Percentiles rank a stretch among this genome's conserved stretches.
These are phyloP conservation scores for Melikaiella ostensackeni DNA, from an alignment of 2,888 invertebrate genomes.

Conservation along the genomic window DNA sequence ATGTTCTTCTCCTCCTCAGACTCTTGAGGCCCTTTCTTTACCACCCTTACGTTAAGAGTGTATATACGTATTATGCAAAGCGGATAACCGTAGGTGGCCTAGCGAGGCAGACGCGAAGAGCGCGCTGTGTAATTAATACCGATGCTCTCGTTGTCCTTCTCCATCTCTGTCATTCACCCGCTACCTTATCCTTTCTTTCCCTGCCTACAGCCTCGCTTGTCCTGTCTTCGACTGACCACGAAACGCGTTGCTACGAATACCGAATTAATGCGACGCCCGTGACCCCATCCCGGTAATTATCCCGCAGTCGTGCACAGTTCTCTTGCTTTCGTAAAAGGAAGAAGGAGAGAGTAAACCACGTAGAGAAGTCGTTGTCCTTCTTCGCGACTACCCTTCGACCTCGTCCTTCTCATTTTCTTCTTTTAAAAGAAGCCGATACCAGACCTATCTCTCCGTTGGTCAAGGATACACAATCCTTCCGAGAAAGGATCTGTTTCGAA, in stretches of 20 bases:
- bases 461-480: neutral
- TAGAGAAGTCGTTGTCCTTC: slow-evolving; percentile 44
- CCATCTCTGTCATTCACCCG: slow-evolving; percentile 48
- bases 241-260: slow-evolving; percentile 48
- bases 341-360: slow-evolving; percentile 41
- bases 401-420: slow-evolving; percentile 18
- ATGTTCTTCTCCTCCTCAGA: slow-evolving; percentile 2
- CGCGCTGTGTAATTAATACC: slow-evolving; percentile 61
- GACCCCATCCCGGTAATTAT: slow-evolving; percentile 58
- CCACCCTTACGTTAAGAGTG: slow-evolving; percentile 58
- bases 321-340: slow-evolving; percentile 44
- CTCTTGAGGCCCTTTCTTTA: slow-evolving; percentile 46
- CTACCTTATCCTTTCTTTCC: slow-evolving; percentile 42
- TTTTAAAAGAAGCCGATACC: slow-evolving; percentile 10
- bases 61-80: slow-evolving; percentile 71
- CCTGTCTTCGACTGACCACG: slow-evolving; percentile 48
- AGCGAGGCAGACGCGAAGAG: slow-evolving; percentile 61
- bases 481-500: slow-evolving; percentile 1
- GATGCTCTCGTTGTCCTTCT: slow-evolving; percentile 52
- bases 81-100: slow-evolving; percentile 68
- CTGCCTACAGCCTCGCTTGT: slow-evolving; percentile 32
- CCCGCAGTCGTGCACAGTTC: slow-evolving; percentile 47
- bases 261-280: slow-evolving; percentile 54
- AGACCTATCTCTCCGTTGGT: neutral
- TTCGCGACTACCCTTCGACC: slow-evolving; percentile 45